Base-by-base conservation (phyloP, 2,797 vertebrate genomes). In the Eleutherodactylus coqui region DNA sequence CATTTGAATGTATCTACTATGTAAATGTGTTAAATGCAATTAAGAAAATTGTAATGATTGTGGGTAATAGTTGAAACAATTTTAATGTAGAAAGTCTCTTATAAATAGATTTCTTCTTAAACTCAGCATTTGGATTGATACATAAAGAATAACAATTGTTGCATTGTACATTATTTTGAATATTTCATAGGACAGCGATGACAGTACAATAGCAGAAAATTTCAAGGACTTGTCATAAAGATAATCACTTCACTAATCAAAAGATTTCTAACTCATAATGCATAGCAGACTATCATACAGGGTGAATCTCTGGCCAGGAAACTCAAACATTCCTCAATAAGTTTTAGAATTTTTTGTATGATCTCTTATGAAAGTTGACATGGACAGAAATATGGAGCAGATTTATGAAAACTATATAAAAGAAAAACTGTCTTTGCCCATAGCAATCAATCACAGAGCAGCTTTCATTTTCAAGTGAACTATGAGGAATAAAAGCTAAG, bases 21-120 rank as follows among this genome's bases (percentile, higher is more conserved):
- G 24, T 88, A 90, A 91, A 45, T 90, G 87, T 89, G 89, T 85
- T 91, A 89, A 92, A 91, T 88, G 85, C 87, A 93, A 91, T 93
- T 91, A 89, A 90, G 89, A 91, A 41, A 90, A 91, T 53, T 90
- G 62, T 87, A 91, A 87, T 90, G 89, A 89, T 93, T 92, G 89
- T 64, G 86, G 77, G 90, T 86, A 85, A 83, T 91, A 75, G 79
- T 72, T 92, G 88, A 89, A 93, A 90, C 76, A 87, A 75, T 91
- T 86, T 88, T 88, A 90, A 91, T 90, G 45, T 83, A 51, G 19
- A 62, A 89, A 1, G 10, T n/a, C 32, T 41, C 32, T 38, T 77
- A 60, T 29, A 76, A 75, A 62, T 27, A 41, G 6, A 51, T 49
- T 14, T 34, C 6, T 62, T 49, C 17, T 84, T 84, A 62, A 62